Conservation (phyloP, 2,888 invertebrate genomes). For the Reticulitermes lucifugus region DNA sequence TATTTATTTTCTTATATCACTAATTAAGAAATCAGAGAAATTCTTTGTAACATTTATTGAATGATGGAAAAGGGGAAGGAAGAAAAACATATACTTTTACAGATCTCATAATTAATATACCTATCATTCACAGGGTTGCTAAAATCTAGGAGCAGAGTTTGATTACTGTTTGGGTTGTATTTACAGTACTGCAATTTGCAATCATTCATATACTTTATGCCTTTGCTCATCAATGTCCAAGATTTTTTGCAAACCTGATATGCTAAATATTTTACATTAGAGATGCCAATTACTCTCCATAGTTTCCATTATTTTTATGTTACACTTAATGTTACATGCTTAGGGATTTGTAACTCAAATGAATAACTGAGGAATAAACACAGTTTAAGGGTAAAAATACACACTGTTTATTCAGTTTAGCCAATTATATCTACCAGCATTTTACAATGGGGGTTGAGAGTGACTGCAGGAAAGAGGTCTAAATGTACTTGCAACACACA, state of each 20-base stretch:
- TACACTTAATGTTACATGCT: neutral
- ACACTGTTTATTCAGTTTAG: neutral
- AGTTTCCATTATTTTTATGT: neutral
- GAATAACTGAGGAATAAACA: neutral
- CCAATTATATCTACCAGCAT: neutral
- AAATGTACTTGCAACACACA: neutral
- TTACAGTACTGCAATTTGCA: neutral
- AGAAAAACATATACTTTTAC: slow-evolving; percentile 32
- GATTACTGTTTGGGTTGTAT: neutral
- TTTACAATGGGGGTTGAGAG: neutral
- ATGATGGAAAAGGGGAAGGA: slow-evolving; percentile 21
- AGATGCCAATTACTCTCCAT: slow-evolving; percentile 21
- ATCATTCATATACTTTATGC: neutral
- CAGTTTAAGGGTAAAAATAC: neutral
- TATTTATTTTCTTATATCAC: neutral
- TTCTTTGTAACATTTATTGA: slow-evolving; percentile 29
- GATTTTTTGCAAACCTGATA: slow-evolving; percentile 11
- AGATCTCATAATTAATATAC: slow-evolving; percentile 6
- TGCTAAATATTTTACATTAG: slow-evolving; percentile 14
- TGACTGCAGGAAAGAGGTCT: neutral
- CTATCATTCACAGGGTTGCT: neutral
- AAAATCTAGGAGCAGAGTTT: slow-evolving; percentile 16
- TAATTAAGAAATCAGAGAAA: neutral
- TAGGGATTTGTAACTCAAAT: neutral
- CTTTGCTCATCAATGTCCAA: neutral